These are phyloP conservation scores for Antheraea pernyi DNA, from an alignment of 1,140 invertebrate species.

Conservation along the genomic window DNA sequence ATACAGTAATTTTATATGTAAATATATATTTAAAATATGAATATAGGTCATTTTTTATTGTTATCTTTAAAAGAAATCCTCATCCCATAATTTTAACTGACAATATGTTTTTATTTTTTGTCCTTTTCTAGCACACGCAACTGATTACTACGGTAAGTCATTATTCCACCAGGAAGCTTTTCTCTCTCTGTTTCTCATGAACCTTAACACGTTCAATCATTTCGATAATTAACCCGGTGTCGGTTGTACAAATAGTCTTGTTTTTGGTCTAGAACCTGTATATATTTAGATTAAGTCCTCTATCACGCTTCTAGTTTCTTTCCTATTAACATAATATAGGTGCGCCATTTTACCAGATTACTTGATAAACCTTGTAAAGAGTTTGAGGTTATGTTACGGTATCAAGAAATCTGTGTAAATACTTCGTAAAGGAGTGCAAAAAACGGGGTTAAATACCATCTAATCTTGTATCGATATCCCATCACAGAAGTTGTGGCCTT, in stretches of 20 bases:
- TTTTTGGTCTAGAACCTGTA: conserved; percentile 45
- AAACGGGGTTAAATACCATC: conserved; percentile 32
- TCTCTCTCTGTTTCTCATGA: conserved; percentile 29
- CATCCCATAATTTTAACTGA: conserved; percentile 42
- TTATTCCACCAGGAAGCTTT: conserved; percentile 83
- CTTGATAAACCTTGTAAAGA: conserved; percentile 38
- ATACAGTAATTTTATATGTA: background rate
- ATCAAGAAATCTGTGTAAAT: conserved; percentile 56
- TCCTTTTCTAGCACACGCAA: conserved; percentile 93
- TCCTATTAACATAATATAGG: conserved; percentile 67
- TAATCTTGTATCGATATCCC: conserved; percentile 48
- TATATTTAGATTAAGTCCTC: conserved; percentile 37
- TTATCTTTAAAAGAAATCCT: background rate
- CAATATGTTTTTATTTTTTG: conserved; percentile 82
- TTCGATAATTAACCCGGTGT: conserved; percentile 60
- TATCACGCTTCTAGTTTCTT: conserved; percentile 72
- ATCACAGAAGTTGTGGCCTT: conserved; percentile 67
- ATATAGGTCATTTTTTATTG: background rate
- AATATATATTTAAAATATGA: background rate
- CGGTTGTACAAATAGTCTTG: conserved; percentile 54
- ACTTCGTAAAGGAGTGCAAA: background rate
- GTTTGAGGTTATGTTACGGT: background rate
- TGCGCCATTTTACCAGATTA: conserved; percentile 42
- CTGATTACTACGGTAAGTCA: conserved; percentile 99
- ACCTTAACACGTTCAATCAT: conserved; percentile 48